Conservation (phyloP, 2,113 vertebrate species). For the Pterocles orientalis region DNA sequence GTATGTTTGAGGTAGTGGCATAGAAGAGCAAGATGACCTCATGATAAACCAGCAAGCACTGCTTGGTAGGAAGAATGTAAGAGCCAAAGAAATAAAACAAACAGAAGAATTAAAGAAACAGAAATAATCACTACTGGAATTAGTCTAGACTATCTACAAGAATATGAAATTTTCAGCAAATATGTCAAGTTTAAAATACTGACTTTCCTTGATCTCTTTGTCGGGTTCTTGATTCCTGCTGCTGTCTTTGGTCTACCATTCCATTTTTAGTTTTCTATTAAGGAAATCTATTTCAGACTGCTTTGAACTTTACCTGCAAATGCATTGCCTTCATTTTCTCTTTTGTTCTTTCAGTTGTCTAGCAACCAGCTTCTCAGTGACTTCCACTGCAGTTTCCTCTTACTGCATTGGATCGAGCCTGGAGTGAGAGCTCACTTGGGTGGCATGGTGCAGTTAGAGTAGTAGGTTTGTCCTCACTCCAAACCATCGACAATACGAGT, state of each 20-base stretch:
- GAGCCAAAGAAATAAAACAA: background rate
- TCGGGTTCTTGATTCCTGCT: background rate
- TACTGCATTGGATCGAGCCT: background rate
- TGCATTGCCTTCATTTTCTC: background rate
- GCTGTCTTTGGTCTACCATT: background rate
- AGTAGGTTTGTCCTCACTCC: background rate
- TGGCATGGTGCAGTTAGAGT: background rate
- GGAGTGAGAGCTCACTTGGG: background rate
- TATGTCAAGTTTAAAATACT: background rate
- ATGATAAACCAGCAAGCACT: background rate
- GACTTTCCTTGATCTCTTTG: background rate
- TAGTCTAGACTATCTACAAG: background rate
- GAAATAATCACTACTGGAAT: background rate
- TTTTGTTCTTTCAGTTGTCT: slow-evolving; percentile 2
- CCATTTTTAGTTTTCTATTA: background rate
- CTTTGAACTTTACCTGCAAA: background rate
- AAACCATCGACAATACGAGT: background rate
- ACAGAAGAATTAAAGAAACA: background rate
- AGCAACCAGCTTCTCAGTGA: background rate
- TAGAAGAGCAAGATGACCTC: background rate
- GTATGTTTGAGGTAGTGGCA: background rate
- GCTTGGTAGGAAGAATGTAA: background rate
- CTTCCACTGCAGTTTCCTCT: background rate
- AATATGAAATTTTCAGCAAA: background rate
- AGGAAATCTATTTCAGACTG: background rate